Conservation (phyloP, 2,888 invertebrate species). For the Amblyteles armatorius region DNA sequence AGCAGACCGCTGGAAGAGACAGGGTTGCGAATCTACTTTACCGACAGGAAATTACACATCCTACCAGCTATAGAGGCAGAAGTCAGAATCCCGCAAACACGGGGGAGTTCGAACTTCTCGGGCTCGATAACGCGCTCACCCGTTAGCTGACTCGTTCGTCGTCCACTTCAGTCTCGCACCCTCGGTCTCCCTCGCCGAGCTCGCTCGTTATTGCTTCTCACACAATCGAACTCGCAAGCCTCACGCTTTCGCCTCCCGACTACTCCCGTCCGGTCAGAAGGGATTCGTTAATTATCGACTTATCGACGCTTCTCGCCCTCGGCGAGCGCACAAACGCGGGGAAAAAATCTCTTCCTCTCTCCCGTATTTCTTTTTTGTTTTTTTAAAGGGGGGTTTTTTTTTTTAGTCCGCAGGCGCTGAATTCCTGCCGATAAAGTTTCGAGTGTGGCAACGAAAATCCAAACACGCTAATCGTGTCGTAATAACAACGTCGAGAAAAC, state of each 20-base stretch:
- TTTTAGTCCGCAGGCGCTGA: neutral
- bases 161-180: constrained; percentile 56
- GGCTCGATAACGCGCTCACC: constrained; percentile 61
- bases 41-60: constrained; percentile 83
- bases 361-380: neutral
- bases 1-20: constrained; percentile 42
- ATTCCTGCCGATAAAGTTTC: neutral
- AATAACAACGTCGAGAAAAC: too few relatives aligned
- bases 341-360: constrained; percentile 9
- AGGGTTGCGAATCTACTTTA: constrained; percentile 74
- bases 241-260: constrained; percentile 60
- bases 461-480: too few relatives aligned
- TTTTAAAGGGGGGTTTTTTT: neutral
- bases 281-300: constrained; percentile 62
- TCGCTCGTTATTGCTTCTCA: constrained; percentile 57
- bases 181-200: constrained; percentile 43
- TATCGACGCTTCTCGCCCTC: constrained; percentile 71
- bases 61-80: constrained; percentile 69
- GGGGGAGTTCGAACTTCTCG: constrained; percentile 54
- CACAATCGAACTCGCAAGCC: constrained; percentile 36
- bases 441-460: too few relatives aligned
- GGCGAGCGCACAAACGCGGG: constrained; percentile 52
- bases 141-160: constrained; percentile 55
- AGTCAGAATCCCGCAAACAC: constrained; percentile 37
- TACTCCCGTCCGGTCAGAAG: constrained; percentile 23